Evolutionary conservation across 2,888 invertebrate genomes (phyloP).

Genomic region (Hipparchia semele): DNA sequence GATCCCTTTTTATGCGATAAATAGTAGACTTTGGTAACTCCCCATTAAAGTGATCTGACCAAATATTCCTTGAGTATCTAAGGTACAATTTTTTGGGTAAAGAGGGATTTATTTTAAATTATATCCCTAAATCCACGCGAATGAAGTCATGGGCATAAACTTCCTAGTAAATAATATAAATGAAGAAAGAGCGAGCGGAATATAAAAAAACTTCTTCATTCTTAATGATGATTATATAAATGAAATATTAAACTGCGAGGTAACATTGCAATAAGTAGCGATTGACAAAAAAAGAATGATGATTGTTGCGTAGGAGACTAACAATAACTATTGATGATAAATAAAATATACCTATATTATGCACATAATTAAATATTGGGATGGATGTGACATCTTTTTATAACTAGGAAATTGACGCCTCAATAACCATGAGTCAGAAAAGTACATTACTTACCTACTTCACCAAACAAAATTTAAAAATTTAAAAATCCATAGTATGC

Average conservation of each 20-base stretch:
- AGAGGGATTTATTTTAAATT: too few relatives aligned
- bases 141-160: too few relatives aligned
- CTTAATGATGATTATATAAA: not conserved
- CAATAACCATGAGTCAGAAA: not conserved
- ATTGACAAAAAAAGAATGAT: not conserved
- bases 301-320: not conserved
- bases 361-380: not conserved
- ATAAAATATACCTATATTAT: not conserved
- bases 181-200: too few relatives aligned
- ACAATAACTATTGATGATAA: not conserved
- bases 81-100: too few relatives aligned
- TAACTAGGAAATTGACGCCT: not conserved
- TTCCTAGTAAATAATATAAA: too few relatives aligned
- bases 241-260: not conserved
- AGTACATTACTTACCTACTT: not conserved
- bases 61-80: too few relatives aligned
- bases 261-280: not conserved
- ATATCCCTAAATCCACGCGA: too few relatives aligned
- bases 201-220: not conserved
- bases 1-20: too few relatives aligned
- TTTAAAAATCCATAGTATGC: too few relatives aligned
- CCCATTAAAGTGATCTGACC: too few relatives aligned
- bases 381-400: not conserved
- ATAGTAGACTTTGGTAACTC: too few relatives aligned
- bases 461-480: too few relatives aligned